Evolutionary conservation across 2,888 invertebrate species (phyloP).

Genomic region (Eudemis profundana): DNA sequence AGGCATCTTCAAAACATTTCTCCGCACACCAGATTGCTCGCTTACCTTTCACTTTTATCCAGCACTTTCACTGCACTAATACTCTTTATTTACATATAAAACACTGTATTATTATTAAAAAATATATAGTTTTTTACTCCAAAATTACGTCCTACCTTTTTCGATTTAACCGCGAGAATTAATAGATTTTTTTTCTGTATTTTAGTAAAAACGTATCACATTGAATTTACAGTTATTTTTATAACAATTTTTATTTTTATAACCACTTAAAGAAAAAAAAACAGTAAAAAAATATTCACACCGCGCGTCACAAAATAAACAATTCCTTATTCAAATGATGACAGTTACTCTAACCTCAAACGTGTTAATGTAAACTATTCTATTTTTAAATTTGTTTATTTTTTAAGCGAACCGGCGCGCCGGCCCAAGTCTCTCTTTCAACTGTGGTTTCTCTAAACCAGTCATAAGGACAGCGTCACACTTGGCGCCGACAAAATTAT

Average conservation of each 20-base stretch:
- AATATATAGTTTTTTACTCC: not conserved
- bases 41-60: slow-evolving; percentile 79
- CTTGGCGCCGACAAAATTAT: slow-evolving; percentile 45
- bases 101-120: slow-evolving; percentile 32
- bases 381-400: slow-evolving; percentile 43
- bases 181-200: not conserved
- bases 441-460: slow-evolving; percentile 77
- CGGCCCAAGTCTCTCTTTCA: slow-evolving; percentile 53
- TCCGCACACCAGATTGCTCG: slow-evolving; percentile 61
- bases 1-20: slow-evolving; percentile 57
- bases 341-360: not conserved
- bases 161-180: not conserved
- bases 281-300: not conserved
- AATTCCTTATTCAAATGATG: too few relatives aligned
- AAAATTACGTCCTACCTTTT: not conserved
- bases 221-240: not conserved
- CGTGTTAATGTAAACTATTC: not conserved
- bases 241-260: not conserved
- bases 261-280: not conserved
- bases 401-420: slow-evolving; percentile 18
- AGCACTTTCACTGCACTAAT: slow-evolving; percentile 73
- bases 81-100: slow-evolving; percentile 37
- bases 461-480: slow-evolving; percentile 58
- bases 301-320: not conserved
- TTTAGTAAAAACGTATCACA: not conserved